These are phyloP conservation scores for Triops cancriformis DNA, from an alignment of 1,140 invertebrate species.

Conservation along the genomic window DNA sequence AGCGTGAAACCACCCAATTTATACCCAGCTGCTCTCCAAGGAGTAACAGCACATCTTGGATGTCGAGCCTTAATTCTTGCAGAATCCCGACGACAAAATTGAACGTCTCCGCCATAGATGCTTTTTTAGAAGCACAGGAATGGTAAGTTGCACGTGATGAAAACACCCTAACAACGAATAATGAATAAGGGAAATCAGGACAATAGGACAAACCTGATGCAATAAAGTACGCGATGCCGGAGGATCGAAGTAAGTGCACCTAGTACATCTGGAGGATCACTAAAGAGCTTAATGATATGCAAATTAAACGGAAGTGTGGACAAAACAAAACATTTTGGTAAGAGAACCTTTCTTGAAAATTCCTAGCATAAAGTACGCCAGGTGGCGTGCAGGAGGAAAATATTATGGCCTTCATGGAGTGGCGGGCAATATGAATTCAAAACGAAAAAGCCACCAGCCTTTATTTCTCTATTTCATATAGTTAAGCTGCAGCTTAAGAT, in stretches of 20 bases:
- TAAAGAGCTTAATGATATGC: not conserved
- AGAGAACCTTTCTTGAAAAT: not conserved
- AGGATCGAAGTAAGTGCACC: not conserved
- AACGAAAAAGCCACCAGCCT: too few relatives aligned
- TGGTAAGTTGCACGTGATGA: not conserved
- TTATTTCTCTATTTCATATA: too few relatives aligned
- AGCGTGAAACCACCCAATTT: constrained; percentile 7
- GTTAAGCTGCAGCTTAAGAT: too few relatives aligned
- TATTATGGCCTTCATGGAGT: too few relatives aligned
- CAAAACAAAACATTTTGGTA: not conserved
- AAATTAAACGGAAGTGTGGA: not conserved
- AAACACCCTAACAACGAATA: not conserved
- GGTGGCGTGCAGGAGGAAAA: not conserved
- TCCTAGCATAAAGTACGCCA: not conserved
- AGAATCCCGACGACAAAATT: constrained; percentile 21
- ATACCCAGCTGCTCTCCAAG: constrained; percentile 24
- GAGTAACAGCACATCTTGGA: constrained; percentile 24
- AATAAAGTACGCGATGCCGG: not conserved
- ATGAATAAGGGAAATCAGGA: not conserved
- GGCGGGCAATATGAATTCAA: too few relatives aligned
- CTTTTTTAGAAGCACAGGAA: not conserved
- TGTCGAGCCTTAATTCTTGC: constrained; percentile 22
- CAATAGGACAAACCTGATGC: too few relatives aligned
- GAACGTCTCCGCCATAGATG: not conserved
- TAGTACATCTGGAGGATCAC: not conserved